Base-by-base conservation (phyloP, 2,888 invertebrate genomes). In the Trilocha varians region DNA sequence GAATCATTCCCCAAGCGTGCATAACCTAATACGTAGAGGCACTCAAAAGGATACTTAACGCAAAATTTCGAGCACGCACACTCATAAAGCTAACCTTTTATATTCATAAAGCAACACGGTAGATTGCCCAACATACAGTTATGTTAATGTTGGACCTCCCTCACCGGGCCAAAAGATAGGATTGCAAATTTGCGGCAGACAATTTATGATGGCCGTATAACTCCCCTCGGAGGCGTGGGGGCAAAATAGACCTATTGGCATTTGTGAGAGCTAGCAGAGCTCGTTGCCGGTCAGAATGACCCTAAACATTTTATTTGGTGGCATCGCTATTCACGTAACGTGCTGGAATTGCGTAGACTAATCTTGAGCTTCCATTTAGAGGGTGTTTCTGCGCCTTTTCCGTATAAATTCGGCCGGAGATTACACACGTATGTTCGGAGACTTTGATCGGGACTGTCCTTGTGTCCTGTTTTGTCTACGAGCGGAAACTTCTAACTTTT, bases 111-210 rank as follows among this genome's bases (percentile, higher is more conserved):
- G 69, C 66, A 67, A 70, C 71, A 72, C 65, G 68, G 65, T 59
- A 63, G 74, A 78, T 74, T 70, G 70, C 72, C 68, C 68, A 66
- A 70, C 73, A 70, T 74, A 77, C 75, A 75, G 78, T 83, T 83
- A 85, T 84, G 83, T 79, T 83, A 83, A 84, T 79, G 75, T 64
- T 43, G 55, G 59, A 58, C 67, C 75, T 70, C 78, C 80, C 78
- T 76, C 70, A 73, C 72, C 69, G 72, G 72, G 69, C 71, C 66
- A 61, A 73, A 74, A 83, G 79, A 84, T 79, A 82, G 76, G 79
- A 84, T 86, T 86, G 83, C 86, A 84, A 86, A 85, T 87, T 85
- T 82, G 80, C 74, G 76, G 78, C 76, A 70, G 77, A 77, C 78
- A 85, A 83, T 86, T 86, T 85, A 87, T 78, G 84, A 78, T 72